Conservation (phyloP, 2,888 invertebrate species). For the Drosophila imparisetae region DNA sequence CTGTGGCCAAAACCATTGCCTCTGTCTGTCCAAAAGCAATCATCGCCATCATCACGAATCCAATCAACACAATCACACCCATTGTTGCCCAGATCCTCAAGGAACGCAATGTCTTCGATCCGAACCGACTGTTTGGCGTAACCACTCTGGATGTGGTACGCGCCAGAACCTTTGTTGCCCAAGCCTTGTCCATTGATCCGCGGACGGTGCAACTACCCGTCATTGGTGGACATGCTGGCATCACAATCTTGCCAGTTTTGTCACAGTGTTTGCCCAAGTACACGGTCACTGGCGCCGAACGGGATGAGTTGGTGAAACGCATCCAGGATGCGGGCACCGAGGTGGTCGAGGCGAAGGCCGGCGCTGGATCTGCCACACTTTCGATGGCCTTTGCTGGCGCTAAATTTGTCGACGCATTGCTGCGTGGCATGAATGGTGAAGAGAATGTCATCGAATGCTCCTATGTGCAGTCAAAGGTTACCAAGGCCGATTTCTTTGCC, state of each 20-base stretch:
- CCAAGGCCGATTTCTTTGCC: slow-evolving; percentile 95
- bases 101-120: slow-evolving; percentile 90
- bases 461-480: slow-evolving; percentile 93
- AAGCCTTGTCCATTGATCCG: slow-evolving; percentile 93
- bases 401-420: slow-evolving; percentile 91
- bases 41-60: slow-evolving; percentile 97
- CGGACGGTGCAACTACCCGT: slow-evolving; percentile 93
- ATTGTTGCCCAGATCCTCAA: slow-evolving; percentile 96
- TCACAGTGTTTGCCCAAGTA: slow-evolving; percentile 94
- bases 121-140: slow-evolving; percentile 95
- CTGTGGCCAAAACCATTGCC: slow-evolving; percentile 91
- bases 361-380: slow-evolving; percentile 97
- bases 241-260: slow-evolving; percentile 97
- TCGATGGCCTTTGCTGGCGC: slow-evolving; percentile 99
- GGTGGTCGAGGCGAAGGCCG: slow-evolving; percentile 94
- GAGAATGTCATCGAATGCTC: slow-evolving; percentile 94
- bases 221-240: slow-evolving; percentile 98
- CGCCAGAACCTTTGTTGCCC: slow-evolving; percentile 95
- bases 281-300: slow-evolving; percentile 89
- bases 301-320: slow-evolving; percentile 92
- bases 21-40: slow-evolving; percentile 94
- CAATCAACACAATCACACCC: slow-evolving; percentile 98
- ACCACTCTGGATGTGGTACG: slow-evolving; percentile 98
- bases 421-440: slow-evolving; percentile 90
- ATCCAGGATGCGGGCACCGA: slow-evolving; percentile 99